Evolutionary conservation across 1,140 invertebrate genomes (phyloP), one percentile per base, ranked within the genome.

Genomic region (Schlechtendalia chinensis): DNA sequence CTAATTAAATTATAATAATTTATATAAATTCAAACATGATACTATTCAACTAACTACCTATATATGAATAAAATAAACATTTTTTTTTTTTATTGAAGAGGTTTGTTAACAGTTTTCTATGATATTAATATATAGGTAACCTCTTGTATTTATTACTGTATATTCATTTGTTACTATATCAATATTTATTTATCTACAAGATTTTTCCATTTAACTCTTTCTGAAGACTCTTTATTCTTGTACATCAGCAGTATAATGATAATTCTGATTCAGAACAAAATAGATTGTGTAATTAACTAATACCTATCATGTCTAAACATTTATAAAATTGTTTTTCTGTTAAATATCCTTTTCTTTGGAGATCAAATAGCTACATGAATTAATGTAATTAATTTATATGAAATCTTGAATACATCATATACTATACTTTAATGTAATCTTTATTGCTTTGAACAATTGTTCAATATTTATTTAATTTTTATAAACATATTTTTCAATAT

Each of bases 171-270:
- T 11, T 27, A 53, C 1, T 27, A 17, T 61, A 77, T 19, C 10
- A 17, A 39, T 50, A 47, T 27, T 50, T 27, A 79, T 79, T 63
- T 5, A 45, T 77, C 14, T 27, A 24, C 58, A 79, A 63, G 63
- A n/a, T 47, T 45, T 27, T 11, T 50, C 16, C 24, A 63, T 47
- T 45, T 47, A 12, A 61, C 24, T 58, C 1, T 61, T 77, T 77
- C 22, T 45, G n/a, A 3, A 59, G 2, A 27, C n/a, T 79, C 5
- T 59, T 79, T 27, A 63, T 79, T 16, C 10, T 50, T 63, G 47
- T 27, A 79, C 32, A 63, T 79, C 17, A 29, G 6, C 16, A 79
- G n/a, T n/a, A 27, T 19, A 50, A 16, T 50, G 16, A 45, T 59
- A 61, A 45, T 47, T 61, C 58, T 10, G 1, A 1, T 16, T 59